Conservation (phyloP, 2,113 vertebrate genomes). For the Rostratula benghalensis region DNA sequence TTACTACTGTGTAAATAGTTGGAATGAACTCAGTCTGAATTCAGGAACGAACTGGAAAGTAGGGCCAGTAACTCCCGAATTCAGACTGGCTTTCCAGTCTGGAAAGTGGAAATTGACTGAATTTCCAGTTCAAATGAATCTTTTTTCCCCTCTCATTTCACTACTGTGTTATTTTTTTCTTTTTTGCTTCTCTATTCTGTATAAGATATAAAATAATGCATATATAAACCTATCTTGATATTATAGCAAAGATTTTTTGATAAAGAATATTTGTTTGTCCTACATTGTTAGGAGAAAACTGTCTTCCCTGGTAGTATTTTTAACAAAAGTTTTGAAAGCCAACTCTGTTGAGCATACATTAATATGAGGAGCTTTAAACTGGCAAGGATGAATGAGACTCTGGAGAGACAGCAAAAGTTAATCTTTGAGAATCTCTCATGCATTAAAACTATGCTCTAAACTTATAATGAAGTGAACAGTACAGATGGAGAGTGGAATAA, state of each 20-base stretch:
- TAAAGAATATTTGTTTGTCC: neutral
- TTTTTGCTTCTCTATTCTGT: neutral
- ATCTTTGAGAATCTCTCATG: neutral
- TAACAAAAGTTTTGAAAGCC: neutral
- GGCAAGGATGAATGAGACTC: neutral
- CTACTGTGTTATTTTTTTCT: neutral
- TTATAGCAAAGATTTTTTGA: neutral
- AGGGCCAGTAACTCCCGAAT: no score
- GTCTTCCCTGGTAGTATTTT: neutral
- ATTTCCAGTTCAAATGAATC: neutral
- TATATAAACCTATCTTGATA: neutral
- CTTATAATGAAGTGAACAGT: neutral
- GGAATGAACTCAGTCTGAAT: neutral
- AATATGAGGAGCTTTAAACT: neutral
- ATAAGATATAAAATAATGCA: neutral
- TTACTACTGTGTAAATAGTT: conserved; percentile 12
- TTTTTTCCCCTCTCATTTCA: neutral
- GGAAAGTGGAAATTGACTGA: neutral
- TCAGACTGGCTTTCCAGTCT: no score
- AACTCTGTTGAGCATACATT: neutral
- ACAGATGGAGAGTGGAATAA: neutral
- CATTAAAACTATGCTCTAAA: neutral
- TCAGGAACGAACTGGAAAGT: neutral
- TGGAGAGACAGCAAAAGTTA: neutral
- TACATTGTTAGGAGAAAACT: neutral